phyloP scores from a whole-genome alignment of 2,888 invertebrate species.

The Theodoxus fluviatilis region DNA sequence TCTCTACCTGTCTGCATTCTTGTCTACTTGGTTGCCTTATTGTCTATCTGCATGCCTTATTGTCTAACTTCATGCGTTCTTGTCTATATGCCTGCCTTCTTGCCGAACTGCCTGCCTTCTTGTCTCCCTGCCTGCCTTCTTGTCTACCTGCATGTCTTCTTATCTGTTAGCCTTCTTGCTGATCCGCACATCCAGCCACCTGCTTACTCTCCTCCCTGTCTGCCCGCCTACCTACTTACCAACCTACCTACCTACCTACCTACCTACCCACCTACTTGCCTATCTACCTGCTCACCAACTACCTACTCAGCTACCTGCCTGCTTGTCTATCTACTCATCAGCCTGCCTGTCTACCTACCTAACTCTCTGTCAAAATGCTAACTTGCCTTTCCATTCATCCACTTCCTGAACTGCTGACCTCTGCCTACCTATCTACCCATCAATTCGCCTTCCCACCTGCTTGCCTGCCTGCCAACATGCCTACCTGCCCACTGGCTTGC shows the following conservation, averaged over 20 bases:
- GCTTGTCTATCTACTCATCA: not conserved
- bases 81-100: not conserved
- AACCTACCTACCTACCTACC: not conserved
- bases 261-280: not conserved
- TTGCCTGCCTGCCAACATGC: too few species aligned
- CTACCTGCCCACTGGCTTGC: too few species aligned
- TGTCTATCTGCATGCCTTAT: not conserved
- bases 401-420: too few species aligned
- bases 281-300: too few species aligned
- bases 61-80: not conserved
- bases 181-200: not conserved
- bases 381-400: too few species aligned
- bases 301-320: not conserved
- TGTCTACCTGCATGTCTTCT: slow-evolving; percentile 2
- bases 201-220: not conserved
- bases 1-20: not conserved
- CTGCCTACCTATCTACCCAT: too few species aligned
- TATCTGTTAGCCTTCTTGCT: not conserved
- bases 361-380: too few species aligned
- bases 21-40: not conserved
- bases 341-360: too few species aligned
- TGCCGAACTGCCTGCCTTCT: not conserved
- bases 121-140: slow-evolving; percentile 1
- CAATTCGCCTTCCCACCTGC: too few species aligned
- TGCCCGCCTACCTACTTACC: not conserved